Percentiles rank a stretch among this genome's conserved stretches.
phyloP scores from a whole-genome alignment of 2,113 vertebrate species.

The Cephalopterus ornatus region DNA sequence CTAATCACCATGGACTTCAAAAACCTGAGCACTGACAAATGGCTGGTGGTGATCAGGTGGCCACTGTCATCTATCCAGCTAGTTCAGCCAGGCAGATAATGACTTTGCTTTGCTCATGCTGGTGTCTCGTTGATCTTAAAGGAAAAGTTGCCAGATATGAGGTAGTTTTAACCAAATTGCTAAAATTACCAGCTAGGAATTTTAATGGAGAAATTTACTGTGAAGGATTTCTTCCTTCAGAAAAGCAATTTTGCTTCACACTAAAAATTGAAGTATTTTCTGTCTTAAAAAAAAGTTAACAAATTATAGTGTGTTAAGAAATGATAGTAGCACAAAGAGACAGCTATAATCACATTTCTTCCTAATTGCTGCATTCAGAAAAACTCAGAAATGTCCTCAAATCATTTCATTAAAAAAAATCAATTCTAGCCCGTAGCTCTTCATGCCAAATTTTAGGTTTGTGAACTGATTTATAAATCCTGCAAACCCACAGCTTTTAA shows the following conservation, averaged over 20 bases:
- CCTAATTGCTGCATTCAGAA: constrained; percentile 13
- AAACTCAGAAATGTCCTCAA: constrained; percentile 34
- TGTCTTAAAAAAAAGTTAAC: neutral
- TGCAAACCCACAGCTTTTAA: constrained; percentile 19
- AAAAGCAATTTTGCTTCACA: constrained; percentile 17
- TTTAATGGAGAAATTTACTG: constrained; percentile 16
- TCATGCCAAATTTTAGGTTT: constrained; percentile 26
- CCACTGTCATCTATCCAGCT: neutral
- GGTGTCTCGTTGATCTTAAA: neutral
- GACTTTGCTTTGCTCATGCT: neutral
- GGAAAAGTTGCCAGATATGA: neutral
- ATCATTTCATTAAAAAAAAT: constrained; percentile 42
- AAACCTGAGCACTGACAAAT: neutral
- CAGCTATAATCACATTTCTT: constrained; percentile 46
- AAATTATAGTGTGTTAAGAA: constrained; percentile 40
- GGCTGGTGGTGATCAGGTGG: neutral
- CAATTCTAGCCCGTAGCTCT: neutral
- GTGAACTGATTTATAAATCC: constrained; percentile 35
- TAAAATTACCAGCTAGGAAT: neutral
- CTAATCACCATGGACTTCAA: neutral
- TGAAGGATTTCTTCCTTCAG: neutral
- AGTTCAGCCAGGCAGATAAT: neutral
- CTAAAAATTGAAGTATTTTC: constrained; percentile 30
- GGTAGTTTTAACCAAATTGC: neutral
- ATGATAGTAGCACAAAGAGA: constrained; percentile 25